Base-by-base conservation (phyloP, 2,888 invertebrate species). In the Endomychus coccineus region DNA sequence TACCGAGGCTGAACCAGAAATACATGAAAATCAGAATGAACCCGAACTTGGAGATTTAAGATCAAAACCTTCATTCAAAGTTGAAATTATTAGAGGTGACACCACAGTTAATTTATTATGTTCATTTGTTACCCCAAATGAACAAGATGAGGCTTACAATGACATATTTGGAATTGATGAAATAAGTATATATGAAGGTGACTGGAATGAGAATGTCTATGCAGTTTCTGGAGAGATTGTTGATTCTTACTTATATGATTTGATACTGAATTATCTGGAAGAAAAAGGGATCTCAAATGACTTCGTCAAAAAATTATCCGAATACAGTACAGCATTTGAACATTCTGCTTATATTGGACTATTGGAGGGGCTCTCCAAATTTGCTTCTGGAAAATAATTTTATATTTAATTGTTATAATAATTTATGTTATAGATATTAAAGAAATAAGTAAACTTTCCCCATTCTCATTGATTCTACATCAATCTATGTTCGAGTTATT, bases 221-320 rank as follows among this genome's bases (percentile, higher is more conserved):
- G 82, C 89, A 3, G 91, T 95, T 4, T 85, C 89, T 39, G 95
- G 95, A 28, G 92, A 92, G 61, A 88, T 95, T 41, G 77, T 97
- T 35, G 97, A 97, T 68, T 94, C 91, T 54, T 90, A 91, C 58
- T 70, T 96, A 34, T 96, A 96, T 59, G 95, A 96, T 63, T 73
- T 94, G 29, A 70, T 98, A 48, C 86, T 97, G 83, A 94, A 95
- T 60, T 74, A 92, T 49, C 71, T 98, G 39, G 96, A 96, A 65
- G 97, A 97, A 62, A 89, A 97, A 52, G 97, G 97, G 19, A 72
- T 98, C 42, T 83, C 85, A 57, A 91, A 91, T 56, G 88, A 91
- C 45, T 96, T 98, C 67, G 87, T 81, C 1, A 85, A 88, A 52
- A 87, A 92, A 59, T 61, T 98, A 12, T 78, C 88, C 0, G 82